Base-by-base conservation (phyloP, 2,888 invertebrate species). In the Atrina japonica region DNA sequence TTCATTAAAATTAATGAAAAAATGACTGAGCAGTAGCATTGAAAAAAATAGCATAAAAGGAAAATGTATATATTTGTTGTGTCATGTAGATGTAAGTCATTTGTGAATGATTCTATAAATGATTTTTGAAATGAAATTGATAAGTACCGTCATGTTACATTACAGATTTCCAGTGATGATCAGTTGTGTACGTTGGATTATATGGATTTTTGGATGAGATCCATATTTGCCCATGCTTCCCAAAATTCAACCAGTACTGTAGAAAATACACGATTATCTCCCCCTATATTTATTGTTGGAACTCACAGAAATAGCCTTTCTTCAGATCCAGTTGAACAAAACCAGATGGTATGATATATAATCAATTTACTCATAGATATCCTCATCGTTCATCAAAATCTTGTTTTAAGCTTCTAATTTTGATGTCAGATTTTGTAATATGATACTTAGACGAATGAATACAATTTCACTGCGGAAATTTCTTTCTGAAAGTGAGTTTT, bases 251-350 rank as follows among this genome's bases (percentile, higher is more conserved):
- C 75, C 5, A 81, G 76, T 40, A 75, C 73, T 40, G 71, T 83
- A 5, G 83, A 84, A 61, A 83, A 82, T 73, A 83, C 71, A 3
- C 80, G 80, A 7, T 78, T 88, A 63, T 88, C 89, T 21, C 91
- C 91, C 3, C 89, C 90, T n/a, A 86, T 91, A 40, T 83, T 91
- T 55, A 83, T 91, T 35, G 90, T 91, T 14, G 91, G 91, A 2
- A 90, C 90, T 0, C 90, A 91, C 75, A 81, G 88, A 40, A 83
- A 88, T 68, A 83, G 86, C 53, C 81, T 91, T 16, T 77, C 85
- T 70, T 65, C 75, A n/a, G 88, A 89, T 49, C 73, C 80, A 6
- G 76, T 71, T 25, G 60, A 78, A 27, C 74, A 80, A 25, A 67
- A 79, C 27, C 70, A 82, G 60, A 63, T 83, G 81, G 82, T 83